Evolutionary conservation across 2,113 vertebrate genomes (phyloP).

Genomic region (Potamarius usumacintae): DNA sequence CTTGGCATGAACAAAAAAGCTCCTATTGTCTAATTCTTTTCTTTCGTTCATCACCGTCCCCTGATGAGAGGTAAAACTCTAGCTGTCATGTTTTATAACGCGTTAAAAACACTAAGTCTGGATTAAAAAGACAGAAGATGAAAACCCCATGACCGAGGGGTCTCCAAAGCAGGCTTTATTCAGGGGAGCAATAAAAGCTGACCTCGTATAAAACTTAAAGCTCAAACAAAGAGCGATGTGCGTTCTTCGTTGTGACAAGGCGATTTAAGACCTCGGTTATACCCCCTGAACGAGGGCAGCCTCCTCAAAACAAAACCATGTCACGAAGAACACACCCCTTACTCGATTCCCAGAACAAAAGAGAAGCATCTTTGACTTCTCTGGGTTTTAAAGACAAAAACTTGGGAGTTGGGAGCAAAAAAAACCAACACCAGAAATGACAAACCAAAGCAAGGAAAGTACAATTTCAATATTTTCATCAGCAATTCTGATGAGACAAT

Average conservation of each 20-base stretch:
- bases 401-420: neutral
- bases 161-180: neutral
- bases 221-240: slow-evolving; percentile 31
- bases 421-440: neutral
- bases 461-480: neutral
- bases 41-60: neutral
- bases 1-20: neutral
- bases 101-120: slow-evolving; percentile 4
- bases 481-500: neutral
- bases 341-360: slow-evolving; percentile 47
- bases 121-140: slow-evolving; percentile 13
- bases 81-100: neutral
- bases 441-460: neutral
- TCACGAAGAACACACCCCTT: slow-evolving; percentile 53
- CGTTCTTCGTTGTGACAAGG: neutral
- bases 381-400: slow-evolving; percentile 5
- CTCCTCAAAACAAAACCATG: slow-evolving; percentile 53
- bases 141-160: neutral
- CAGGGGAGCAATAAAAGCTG: slow-evolving; percentile 14
- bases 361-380: slow-evolving; percentile 38
- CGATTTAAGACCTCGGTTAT: slow-evolving; percentile 13
- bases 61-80: neutral
- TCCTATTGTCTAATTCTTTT: slow-evolving; percentile 27
- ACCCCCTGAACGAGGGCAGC: slow-evolving; percentile 31
- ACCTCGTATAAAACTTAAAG: neutral